Base-by-base conservation (phyloP, 2,888 invertebrate species). In the Hofmannophila pseudospretella region DNA sequence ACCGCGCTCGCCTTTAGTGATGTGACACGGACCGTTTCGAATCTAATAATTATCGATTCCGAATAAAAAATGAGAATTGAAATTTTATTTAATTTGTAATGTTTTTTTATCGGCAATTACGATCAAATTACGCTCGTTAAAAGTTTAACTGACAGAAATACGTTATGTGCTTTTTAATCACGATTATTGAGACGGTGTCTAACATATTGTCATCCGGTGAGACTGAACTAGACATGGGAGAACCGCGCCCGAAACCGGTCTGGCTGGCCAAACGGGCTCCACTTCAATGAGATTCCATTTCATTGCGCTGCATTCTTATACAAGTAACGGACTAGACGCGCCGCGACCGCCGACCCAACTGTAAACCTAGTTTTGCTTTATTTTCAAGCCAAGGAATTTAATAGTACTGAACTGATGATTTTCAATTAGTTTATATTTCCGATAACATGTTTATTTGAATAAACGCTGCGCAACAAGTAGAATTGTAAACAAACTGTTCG, bases 251-350 rank as follows among this genome's bases (percentile, higher is more conserved):
- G 45, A 69, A 82, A 85, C 84, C 82, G 81, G 85, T 84, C 27
- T 27, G 27, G 23, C 70, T 54, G 57, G 72, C 70, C 54, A 47
- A 62, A 54, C 65, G 52, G 66, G 72, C 72, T 71, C 61, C 64
- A 74, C 78, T 77, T 81, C 84, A 82, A 85, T 84, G 80, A 85
- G 79, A 86, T 85, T 85, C 85, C 80, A 74, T 81, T 82, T 80
- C 78, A 78, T 78, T 77, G 74, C 77, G 68, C 73, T 75, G 80
- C 82, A 85, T 84, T 85, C 85, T 80, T 81, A 75, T 66, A 66
- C 65, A 67, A 76, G 66, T 84, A 85, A 85, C 84, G 82, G 84
- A 67, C 67, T 68, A 69, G 68, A 65, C 69, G 57, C 57, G 57
- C 52, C 50, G 60, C 67, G 67, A 64, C 54, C 51, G 54, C 56